phyloP scores from a whole-genome alignment of 2,797 vertebrate genomes.

The Myotis pilosus region DNA sequence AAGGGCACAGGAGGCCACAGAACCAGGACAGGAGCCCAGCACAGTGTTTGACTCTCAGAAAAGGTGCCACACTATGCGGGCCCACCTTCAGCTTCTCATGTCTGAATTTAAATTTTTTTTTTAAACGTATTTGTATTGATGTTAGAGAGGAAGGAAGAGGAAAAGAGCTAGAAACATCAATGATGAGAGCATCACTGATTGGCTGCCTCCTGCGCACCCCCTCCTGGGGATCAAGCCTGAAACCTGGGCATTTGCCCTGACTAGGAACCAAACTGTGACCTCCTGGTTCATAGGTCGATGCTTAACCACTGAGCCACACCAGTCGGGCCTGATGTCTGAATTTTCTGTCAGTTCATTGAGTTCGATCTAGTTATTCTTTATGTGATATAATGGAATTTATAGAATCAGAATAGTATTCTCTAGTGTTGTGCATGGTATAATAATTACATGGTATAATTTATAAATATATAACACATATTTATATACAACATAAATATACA shows the following conservation, averaged over 20 bases:
- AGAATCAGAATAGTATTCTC: background rate
- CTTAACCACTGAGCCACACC: too few relatives aligned
- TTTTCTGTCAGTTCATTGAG: background rate
- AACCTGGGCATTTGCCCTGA: too few relatives aligned
- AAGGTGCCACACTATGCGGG: accelerated
- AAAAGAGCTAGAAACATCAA: too few relatives aligned
- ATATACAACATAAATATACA: background rate
- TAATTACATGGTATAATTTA: background rate
- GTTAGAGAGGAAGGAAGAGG: too few relatives aligned
- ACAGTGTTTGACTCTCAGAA: background rate
- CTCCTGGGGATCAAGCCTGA: too few relatives aligned
- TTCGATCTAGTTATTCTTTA: background rate
- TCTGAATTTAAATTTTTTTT: background rate
- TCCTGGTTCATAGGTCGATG: too few relatives aligned
- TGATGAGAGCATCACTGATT: too few relatives aligned
- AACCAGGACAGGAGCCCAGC: background rate
- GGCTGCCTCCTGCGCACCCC: too few relatives aligned
- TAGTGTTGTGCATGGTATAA: background rate
- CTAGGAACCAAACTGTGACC: too few relatives aligned
- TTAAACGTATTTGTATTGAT: too few relatives aligned
- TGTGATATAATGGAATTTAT: background rate
- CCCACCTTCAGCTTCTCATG: background rate
- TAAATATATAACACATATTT: background rate
- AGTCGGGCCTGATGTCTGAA: background rate
- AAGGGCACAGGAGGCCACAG: background rate